Evolutionary conservation across 2,113 vertebrate species (phyloP).

Genomic region (Mormyrus lacerda): DNA sequence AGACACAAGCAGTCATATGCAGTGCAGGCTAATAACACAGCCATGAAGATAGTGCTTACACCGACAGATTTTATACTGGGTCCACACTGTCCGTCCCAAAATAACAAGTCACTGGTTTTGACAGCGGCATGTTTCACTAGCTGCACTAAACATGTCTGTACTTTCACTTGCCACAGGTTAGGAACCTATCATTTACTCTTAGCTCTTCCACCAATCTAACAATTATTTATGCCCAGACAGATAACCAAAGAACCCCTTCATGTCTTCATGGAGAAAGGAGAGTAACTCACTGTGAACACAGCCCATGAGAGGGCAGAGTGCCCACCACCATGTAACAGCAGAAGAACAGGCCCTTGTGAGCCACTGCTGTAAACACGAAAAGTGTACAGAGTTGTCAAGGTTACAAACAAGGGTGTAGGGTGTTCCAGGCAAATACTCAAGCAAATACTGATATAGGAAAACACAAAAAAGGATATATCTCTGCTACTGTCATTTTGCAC

Average conservation of each 20-base stretch:
- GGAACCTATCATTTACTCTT: neutral
- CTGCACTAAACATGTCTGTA: neutral
- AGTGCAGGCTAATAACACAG: neutral
- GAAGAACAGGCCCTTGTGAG: constrained; percentile 79
- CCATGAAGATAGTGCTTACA: constrained; percentile 11
- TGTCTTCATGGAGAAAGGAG: neutral
- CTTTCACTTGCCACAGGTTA: neutral
- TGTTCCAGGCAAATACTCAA: neutral
- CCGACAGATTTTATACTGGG: constrained; percentile 19
- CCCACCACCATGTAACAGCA: constrained; percentile 88
- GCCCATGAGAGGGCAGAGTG: constrained; percentile 98
- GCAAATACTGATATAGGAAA: neutral
- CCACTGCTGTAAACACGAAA: constrained; percentile 97
- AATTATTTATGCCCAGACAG: neutral
- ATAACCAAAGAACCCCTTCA: neutral
- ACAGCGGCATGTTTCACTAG: constrained; percentile 1
- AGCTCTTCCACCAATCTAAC: neutral
- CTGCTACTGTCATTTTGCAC: constrained; percentile 85
- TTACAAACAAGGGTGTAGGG: constrained; percentile 33
- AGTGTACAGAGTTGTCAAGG: constrained; percentile 82
- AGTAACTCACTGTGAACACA: constrained; percentile 82
- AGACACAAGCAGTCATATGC: neutral
- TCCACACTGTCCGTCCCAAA: constrained; percentile 17
- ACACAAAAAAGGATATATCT: constrained; percentile 85
- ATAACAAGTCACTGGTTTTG: constrained; percentile 11